Evolutionary conservation across 2,113 vertebrate species (phyloP), one percentile per base, ranked within the genome.

Genomic region (Hucho hucho): DNA sequence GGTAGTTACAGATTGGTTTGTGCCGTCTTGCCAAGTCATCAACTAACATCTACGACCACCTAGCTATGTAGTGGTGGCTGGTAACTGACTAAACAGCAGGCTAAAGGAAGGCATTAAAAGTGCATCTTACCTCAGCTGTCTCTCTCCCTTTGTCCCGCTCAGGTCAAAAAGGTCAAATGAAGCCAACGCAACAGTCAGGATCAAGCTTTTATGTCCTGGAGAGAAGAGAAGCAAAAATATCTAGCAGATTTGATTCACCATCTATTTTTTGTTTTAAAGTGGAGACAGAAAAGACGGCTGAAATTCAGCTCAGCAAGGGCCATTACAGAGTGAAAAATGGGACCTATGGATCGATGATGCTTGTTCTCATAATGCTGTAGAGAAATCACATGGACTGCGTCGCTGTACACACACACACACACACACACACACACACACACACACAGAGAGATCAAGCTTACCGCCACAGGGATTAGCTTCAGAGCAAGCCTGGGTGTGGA

Each of bases 71-170:
- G 58, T 7, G 16, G 58, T 61, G 20, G 58, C 58, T 61, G n/a
- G 6, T 11, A 3, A 61, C 58, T 4, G 58, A 3, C 58, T 61
- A 22, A 61, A 61, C n/a, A 16, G 6, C n/a, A 53, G n/a, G 20
- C 58, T 24, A 22, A 61, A 11, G 58, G 58, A 61, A 61, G 18
- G 58, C 1, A 1, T 61, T 61, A 22, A n/a, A 22, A 61, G 20
- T 61, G n/a, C 9, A 43, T 72, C 85, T 89, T 87, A 89, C 90
- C 86, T 89, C 82, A 86, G 80, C 83, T 86, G 84, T 86, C 85
- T 79, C 65, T 83, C 78, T 78, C 26, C 63, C 70, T 81, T 76
- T 80, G 82, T 88, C 80, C 81, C 43, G 16, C 24, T 56, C 69
- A 81, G 84, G 85, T 83, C 61, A 85, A 81, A 47, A 49, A 85